These are phyloP conservation scores for Agonopterix heracliana DNA, from an alignment of 2,888 invertebrate species.

Conservation along the genomic window DNA sequence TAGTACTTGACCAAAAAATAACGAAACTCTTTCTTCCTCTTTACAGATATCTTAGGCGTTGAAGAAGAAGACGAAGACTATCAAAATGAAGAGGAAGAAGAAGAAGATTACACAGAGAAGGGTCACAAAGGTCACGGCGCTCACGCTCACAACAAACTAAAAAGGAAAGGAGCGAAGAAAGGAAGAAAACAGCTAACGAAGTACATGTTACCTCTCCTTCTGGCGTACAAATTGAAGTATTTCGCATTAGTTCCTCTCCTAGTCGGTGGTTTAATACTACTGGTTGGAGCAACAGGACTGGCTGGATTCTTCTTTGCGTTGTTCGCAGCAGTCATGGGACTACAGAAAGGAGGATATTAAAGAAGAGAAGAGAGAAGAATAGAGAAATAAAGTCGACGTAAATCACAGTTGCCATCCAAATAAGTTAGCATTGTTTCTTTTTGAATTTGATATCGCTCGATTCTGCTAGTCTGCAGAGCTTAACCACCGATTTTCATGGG, in stretches of 20 bases:
- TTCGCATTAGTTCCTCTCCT: slow-evolving; percentile 85
- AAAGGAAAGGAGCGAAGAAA: slow-evolving; percentile 66
- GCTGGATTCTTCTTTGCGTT: slow-evolving; percentile 93
- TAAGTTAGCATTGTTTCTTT: slow-evolving; percentile 29
- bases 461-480: slow-evolving; percentile 5
- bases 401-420: slow-evolving; percentile 59
- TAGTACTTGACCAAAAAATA: too few relatives aligned
- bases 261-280: slow-evolving; percentile 81
- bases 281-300: slow-evolving; percentile 86
- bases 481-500: slow-evolving; percentile 12
- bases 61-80: slow-evolving; percentile 43
- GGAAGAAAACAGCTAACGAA: slow-evolving; percentile 79
- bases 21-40: slow-evolving; percentile 16
- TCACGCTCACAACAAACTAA: slow-evolving; percentile 3
- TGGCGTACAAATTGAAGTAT: slow-evolving; percentile 91
- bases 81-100: slow-evolving; percentile 47
- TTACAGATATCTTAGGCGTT: slow-evolving; percentile 56
- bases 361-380: slow-evolving; percentile 17
- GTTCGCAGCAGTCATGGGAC: slow-evolving; percentile 88
- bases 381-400: slow-evolving; percentile 36
- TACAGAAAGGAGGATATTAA: slow-evolving; percentile 75
- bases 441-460: slow-evolving; percentile 6
- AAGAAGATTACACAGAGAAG: slow-evolving; percentile 38
- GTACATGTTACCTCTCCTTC: slow-evolving; percentile 82
- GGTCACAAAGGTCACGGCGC: slow-evolving; percentile 25